These are phyloP conservation scores for Pelosia muscerda DNA, from an alignment of 2,888 invertebrate species.

Conservation along the genomic window DNA sequence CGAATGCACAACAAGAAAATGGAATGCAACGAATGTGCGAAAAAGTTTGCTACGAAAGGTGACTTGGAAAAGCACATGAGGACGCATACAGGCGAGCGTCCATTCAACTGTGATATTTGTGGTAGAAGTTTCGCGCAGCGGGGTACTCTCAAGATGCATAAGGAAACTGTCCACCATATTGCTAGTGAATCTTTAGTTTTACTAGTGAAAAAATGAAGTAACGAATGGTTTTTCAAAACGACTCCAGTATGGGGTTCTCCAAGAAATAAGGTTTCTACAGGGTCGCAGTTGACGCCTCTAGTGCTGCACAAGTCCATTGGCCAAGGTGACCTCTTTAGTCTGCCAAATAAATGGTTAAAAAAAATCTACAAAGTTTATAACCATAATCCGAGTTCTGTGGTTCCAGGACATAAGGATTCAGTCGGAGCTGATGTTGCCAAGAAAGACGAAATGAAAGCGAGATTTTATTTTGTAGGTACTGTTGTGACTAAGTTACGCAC, in stretches of 20 bases:
- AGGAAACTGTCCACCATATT: conserved; percentile 55
- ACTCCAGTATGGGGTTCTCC: no score
- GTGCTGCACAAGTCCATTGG: no score
- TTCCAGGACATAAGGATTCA: background rate
- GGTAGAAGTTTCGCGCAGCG: conserved; percentile 69
- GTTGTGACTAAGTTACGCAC: background rate
- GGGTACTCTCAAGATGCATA: conserved; percentile 67
- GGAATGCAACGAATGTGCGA: conserved; percentile 66
- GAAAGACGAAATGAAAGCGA: background rate
- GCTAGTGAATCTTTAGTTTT: conserved; percentile 11
- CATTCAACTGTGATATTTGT: conserved; percentile 70
- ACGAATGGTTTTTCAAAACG: background rate
- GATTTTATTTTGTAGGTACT: background rate
- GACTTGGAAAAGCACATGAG: conserved; percentile 76
- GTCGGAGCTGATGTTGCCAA: background rate
- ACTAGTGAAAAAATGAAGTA: background rate
- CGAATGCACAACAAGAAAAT: conserved; percentile 68
- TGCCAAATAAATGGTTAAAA: no score
- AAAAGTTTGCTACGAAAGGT: conserved; percentile 72
- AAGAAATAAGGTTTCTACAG: no score
- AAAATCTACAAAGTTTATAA: background rate
- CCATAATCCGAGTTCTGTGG: background rate
- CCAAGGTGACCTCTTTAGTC: no score
- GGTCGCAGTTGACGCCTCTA: no score
- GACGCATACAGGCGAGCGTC: conserved; percentile 78